Evolutionary conservation across 2,888 invertebrate genomes (phyloP).

Genomic region (Mechanitis mazaeus): DNA sequence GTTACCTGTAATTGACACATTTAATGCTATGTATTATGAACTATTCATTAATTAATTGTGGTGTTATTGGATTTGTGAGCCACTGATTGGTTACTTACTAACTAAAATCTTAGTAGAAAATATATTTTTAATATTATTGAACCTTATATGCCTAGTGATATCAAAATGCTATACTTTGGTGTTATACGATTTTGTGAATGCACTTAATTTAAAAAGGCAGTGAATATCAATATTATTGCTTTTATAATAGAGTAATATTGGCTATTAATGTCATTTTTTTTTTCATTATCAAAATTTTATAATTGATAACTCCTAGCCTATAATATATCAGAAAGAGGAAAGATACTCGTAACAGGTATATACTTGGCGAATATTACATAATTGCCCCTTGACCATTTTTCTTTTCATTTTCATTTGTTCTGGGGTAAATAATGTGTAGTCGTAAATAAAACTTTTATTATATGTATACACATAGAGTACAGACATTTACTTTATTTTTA

Average conservation of each 20-base stretch:
- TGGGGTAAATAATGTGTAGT: not conserved
- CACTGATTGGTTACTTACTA: no score
- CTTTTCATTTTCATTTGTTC: not conserved
- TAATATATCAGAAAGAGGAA: no score
- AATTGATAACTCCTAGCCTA: no score
- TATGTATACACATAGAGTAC: not conserved
- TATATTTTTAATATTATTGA: not conserved
- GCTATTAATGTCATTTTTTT: no score
- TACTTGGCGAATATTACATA: no score
- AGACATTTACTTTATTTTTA: not conserved
- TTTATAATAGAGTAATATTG: not conserved
- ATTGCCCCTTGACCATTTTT: no score
- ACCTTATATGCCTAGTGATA: not conserved
- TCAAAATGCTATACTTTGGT: not conserved
- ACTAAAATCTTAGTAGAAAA: conserved; percentile 1
- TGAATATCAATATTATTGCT: not conserved
- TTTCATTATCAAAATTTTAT: no score
- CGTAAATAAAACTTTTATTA: conserved; percentile 1
- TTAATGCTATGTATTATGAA: no score
- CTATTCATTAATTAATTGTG: no score
- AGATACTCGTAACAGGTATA: no score
- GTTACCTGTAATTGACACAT: no score
- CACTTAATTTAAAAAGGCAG: conserved; percentile 1
- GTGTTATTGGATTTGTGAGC: no score
- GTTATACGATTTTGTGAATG: conserved; percentile 1